Evolutionary conservation across 2,888 invertebrate genomes (phyloP).

Genomic region (Yponomeuta evonymella): DNA sequence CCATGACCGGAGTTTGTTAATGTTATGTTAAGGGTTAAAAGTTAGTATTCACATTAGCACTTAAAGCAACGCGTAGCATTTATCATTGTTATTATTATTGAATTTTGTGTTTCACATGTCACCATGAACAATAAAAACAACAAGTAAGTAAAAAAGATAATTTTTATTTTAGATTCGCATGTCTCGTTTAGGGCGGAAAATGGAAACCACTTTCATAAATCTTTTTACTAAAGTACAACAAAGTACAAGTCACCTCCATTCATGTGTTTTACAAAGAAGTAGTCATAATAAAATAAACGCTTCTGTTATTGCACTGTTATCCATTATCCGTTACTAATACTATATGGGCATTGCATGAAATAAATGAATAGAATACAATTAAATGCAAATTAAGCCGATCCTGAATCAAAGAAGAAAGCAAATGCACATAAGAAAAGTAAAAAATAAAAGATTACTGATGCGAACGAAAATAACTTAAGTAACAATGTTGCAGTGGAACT

Average conservation of each 20-base stretch:
- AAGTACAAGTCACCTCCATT: neutral
- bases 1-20: too few species aligned
- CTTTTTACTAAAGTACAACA: neutral
- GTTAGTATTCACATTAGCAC: neutral
- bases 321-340: neutral
- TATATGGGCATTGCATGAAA: too few species aligned
- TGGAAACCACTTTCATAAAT: neutral
- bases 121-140: neutral
- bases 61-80: neutral
- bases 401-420: neutral
- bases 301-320: neutral
- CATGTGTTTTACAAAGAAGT: neutral
- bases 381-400: neutral
- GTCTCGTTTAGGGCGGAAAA: neutral
- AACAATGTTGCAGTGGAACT: neutral
- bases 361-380: neutral
- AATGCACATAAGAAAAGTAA: conserved; percentile 4
- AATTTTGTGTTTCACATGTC: neutral
- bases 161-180: conserved; percentile 2
- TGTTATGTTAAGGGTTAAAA: too few species aligned
- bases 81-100: too few species aligned
- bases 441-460: neutral
- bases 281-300: conserved; percentile 4
- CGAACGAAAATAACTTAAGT: neutral
- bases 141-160: neutral